phyloP scores from a whole-genome alignment of 2,888 invertebrate genomes.

The Catonia carolina region DNA sequence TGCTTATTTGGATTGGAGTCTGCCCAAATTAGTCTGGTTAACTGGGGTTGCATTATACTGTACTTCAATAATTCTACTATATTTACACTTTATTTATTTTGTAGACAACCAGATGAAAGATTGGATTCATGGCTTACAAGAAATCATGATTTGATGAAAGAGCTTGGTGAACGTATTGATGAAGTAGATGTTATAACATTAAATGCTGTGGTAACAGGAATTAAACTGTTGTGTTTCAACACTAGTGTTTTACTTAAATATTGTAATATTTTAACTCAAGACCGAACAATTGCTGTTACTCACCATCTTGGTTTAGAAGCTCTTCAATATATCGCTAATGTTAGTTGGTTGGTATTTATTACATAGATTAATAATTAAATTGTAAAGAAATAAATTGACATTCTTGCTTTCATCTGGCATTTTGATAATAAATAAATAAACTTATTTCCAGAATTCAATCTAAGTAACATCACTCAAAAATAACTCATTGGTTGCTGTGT shows the following conservation, averaged over 20 bases:
- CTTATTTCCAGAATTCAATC: no score
- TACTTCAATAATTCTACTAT: no score
- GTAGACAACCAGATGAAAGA: not conserved
- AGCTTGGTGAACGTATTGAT: not conserved
- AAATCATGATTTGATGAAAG: not conserved
- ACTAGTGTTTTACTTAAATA: not conserved
- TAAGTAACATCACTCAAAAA: no score
- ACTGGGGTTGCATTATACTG: no score
- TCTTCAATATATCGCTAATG: not conserved
- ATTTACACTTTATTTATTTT: not conserved
- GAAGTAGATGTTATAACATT: not conserved
- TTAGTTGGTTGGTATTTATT: not conserved
- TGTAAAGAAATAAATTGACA: no score
- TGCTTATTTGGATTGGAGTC: no score
- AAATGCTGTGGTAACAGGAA: not conserved
- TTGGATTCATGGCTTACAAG: not conserved
- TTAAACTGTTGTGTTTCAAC: not conserved
- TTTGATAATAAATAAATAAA: no score
- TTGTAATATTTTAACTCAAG: not conserved
- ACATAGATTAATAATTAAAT: no score
- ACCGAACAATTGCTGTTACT: not conserved
- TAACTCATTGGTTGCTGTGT: no score
- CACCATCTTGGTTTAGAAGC: conserved; percentile 2
- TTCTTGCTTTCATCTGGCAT: no score
- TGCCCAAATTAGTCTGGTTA: no score